These are phyloP conservation scores for Sturnira hondurensis DNA, from an alignment of 2,113 vertebrate genomes.

Conservation along the genomic window DNA sequence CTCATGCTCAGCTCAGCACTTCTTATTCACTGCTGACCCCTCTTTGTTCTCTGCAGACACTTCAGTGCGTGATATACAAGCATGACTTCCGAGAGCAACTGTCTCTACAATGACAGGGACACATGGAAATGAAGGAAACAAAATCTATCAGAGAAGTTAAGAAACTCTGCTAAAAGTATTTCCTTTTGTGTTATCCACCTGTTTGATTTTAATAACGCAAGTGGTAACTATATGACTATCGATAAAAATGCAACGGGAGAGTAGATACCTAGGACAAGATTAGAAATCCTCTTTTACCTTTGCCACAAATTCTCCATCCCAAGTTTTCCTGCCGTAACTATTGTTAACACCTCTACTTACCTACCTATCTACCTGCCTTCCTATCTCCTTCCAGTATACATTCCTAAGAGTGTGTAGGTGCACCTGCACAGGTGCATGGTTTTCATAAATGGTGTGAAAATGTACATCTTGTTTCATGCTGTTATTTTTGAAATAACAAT, in stretches of 20 bases:
- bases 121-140: background rate
- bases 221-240: background rate
- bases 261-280: background rate
- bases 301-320: background rate
- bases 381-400: background rate
- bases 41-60: background rate
- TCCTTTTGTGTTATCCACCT: background rate
- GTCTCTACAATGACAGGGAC: background rate
- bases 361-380: background rate
- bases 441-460: background rate
- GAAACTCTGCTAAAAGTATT: background rate
- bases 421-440: fast-evolving
- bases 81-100: background rate
- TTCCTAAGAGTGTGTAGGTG: background rate
- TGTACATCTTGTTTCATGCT: background rate
- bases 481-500: background rate
- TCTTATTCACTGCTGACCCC: background rate
- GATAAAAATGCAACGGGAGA: background rate
- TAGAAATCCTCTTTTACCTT: background rate
- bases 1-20: background rate
- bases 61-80: background rate
- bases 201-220: background rate
- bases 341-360: background rate
- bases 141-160: background rate
- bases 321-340: background rate